A percentile compares a stretch with the other conserved stretches of the same genome.
phyloP scores from a whole-genome alignment of 2,797 vertebrate species.

The Miichthys miiuy region DNA sequence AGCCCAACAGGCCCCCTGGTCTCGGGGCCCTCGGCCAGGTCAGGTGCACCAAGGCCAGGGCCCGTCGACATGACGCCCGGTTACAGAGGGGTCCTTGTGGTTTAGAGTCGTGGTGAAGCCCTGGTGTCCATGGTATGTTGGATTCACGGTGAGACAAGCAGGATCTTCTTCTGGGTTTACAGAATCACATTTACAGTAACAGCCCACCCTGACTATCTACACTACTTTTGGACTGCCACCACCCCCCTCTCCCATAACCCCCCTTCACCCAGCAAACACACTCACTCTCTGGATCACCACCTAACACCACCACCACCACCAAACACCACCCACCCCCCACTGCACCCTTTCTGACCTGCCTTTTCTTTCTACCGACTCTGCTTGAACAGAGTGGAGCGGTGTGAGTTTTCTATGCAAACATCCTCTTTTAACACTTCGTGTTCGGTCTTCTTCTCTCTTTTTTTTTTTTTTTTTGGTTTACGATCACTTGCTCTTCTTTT shows the following conservation, averaged over 20 bases:
- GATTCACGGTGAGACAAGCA: neutral
- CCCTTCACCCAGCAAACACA: neutral
- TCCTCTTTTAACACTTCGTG: slow-evolving; percentile 25
- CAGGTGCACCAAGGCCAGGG: slow-evolving; percentile 72
- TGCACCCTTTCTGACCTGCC: slow-evolving; percentile 7
- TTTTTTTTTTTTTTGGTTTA: neutral
- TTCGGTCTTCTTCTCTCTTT: slow-evolving; percentile 9
- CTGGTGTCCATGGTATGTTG: slow-evolving; percentile 44
- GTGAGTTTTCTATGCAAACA: slow-evolving; percentile 17
- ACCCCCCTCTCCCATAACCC: neutral
- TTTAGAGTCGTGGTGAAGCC: slow-evolving; percentile 40
- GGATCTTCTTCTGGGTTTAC: slow-evolving; percentile 16
- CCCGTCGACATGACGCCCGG: slow-evolving; percentile 82
- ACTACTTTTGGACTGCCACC: neutral
- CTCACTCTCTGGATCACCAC: slow-evolving; percentile 7
- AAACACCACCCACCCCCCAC: neutral
- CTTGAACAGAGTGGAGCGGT: slow-evolving; percentile 4
- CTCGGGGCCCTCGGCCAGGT: slow-evolving; percentile 68
- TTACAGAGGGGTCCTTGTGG: slow-evolving; percentile 5
- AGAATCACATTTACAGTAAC: slow-evolving; percentile 33
- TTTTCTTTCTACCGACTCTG: slow-evolving; percentile 13
- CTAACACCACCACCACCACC: neutral
- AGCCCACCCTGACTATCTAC: slow-evolving; percentile 11
- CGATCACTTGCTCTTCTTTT: slow-evolving; percentile 23
- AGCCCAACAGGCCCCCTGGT: slow-evolving; percentile 81